Base-by-base conservation (phyloP, 2,888 invertebrate species). In the Apamea monoglypha region DNA sequence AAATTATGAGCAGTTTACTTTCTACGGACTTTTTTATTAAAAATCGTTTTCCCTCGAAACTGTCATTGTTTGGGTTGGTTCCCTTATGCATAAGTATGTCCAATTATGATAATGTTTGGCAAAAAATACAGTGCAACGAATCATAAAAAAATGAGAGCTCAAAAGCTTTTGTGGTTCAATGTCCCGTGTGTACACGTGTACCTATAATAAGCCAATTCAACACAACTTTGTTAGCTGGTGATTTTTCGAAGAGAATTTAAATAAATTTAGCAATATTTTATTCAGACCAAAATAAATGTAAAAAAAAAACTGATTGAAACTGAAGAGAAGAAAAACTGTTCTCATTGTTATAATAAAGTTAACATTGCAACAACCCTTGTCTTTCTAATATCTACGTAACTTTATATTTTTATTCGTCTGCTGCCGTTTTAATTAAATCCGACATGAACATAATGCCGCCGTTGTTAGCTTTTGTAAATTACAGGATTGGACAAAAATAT, bases 401-500 rank as follows among this genome's bases (percentile, higher is more conserved):
- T 36, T 75, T n/a, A 16, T 10, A 59, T 36, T 76, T 44, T 47
- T 74, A 74, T 76, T 59, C 1, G 75, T 47, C 32, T 61, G 6
- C 8, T 36, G 25, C 47, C 18, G 7, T 47, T 76, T 76, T 61
- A 76, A 61, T 75, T 76, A 76, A 76, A 75, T 75, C 16, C n/a
- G 2, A 75, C 47, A 47, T 32, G 2, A 47, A 47, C 75, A 36
- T n/a, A 74, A 69, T 29, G 14, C 29, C 12, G 29, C 21, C 29
- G 29, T 29, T 40, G 47, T 68, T 44, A 47, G 21, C 21, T 18
- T 68, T n/a, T 18, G 5, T 68, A n/a, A n/a, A n/a, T n/a, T n/a
- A 44, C 2, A 44, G 7, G n/a, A 44, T 21, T 14, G 18, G 10
- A 8, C 21, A 53, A 21, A 53, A 53, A n/a, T n/a, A n/a, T n/a